Evolutionary conservation across 2,888 invertebrate genomes (phyloP).

Genomic region (Tiliacea citrago): DNA sequence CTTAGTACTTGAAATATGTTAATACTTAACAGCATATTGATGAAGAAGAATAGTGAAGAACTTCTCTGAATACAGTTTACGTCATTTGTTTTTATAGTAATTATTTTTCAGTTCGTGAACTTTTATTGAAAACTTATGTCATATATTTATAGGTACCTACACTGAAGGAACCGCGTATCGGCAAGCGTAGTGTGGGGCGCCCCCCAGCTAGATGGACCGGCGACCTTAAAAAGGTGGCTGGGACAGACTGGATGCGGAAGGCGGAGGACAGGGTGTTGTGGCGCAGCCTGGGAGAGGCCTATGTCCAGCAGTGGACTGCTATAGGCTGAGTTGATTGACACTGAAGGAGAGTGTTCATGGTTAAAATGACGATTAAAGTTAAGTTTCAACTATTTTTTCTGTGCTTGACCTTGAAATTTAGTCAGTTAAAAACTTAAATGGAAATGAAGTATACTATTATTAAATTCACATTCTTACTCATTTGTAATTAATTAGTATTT

Average conservation of each 20-base stretch:
- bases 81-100: background rate
- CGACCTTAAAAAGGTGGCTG: no score
- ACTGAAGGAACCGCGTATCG: no score
- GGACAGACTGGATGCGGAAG: no score
- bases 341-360: background rate
- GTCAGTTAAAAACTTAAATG: background rate
- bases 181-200: no score
- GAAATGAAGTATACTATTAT: background rate
- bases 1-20: conserved; percentile 1
- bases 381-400: conserved; percentile 7
- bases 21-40: background rate
- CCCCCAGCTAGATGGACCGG: no score
- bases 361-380: background rate
- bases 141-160: background rate
- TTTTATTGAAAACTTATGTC: background rate
- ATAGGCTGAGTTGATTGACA: no score
- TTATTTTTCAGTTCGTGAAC: background rate
- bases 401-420: conserved; percentile 30
- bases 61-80: background rate
- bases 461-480: background rate
- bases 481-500: conserved; percentile 31
- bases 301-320: no score
- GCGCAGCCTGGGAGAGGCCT: no score
- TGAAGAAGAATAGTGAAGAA: background rate
- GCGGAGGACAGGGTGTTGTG: no score